Evolutionary conservation across 2,888 invertebrate species (phyloP).

Genomic region (Xestia c-nigrum): DNA sequence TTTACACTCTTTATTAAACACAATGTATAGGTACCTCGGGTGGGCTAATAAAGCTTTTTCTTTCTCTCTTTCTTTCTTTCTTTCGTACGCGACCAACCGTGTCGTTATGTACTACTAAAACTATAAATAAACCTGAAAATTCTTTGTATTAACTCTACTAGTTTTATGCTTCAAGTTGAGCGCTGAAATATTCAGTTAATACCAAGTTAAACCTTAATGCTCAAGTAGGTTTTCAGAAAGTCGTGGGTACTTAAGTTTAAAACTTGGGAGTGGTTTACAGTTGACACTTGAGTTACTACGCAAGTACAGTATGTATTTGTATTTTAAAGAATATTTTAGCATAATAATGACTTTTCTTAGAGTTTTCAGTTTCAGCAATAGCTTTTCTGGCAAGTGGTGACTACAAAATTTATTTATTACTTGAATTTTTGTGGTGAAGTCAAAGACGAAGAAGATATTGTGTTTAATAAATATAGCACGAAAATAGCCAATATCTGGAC

Average conservation of each 20-base stretch:
- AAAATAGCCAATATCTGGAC: not conserved
- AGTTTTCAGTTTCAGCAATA: not conserved
- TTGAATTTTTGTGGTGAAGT: no score
- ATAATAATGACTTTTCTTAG: not conserved
- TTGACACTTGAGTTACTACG: conserved; percentile 4
- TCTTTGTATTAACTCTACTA: not conserved
- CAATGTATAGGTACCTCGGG: no score
- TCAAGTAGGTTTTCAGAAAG: conserved; percentile 26
- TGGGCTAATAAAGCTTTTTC: no score
- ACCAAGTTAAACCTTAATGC: conserved; percentile 19
- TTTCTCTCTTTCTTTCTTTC: no score
- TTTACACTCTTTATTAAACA: no score
- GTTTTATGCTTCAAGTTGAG: conserved; percentile 23
- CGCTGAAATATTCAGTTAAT: conserved; percentile 29
- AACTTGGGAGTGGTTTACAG: conserved; percentile 14
- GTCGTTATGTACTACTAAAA: conserved; percentile 1
- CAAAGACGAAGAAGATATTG: not conserved
- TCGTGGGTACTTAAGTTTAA: conserved; percentile 19
- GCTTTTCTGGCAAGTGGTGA: not conserved
- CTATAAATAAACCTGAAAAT: not conserved
- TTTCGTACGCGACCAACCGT: no score
- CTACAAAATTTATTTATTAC: not conserved
- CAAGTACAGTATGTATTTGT: not conserved
- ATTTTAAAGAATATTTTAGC: not conserved
- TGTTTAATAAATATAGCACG: not conserved